These are phyloP conservation scores for Amiota minor DNA, from an alignment of 2,888 invertebrate genomes.

Conservation along the genomic window DNA sequence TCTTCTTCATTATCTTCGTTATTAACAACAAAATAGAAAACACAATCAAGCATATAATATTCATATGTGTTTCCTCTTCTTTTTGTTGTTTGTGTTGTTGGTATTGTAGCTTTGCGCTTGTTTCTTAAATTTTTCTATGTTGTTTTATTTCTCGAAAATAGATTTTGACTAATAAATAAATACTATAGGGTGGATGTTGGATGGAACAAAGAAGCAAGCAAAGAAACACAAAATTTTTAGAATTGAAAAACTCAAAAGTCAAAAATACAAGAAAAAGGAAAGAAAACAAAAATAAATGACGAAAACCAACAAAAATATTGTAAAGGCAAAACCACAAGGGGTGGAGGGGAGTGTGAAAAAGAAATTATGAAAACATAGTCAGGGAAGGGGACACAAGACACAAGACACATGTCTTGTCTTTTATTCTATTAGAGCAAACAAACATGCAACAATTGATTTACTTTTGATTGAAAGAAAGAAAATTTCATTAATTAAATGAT, in stretches of 20 bases:
- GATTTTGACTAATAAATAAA: constrained; percentile 67
- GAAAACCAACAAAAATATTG: constrained; percentile 39
- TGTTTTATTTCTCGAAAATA: constrained; percentile 60
- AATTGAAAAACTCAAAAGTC: constrained; percentile 47
- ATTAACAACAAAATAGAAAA: constrained; percentile 7
- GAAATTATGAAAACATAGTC: too few species aligned
- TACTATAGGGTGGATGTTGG: constrained; percentile 50
- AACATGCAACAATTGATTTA: too few species aligned
- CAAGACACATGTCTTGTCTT: background rate
- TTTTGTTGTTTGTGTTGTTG: too few species aligned
- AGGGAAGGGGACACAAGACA: too few species aligned
- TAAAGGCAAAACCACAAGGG: constrained; percentile 34
- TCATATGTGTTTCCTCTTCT: constrained; percentile 33
- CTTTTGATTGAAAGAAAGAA: background rate
- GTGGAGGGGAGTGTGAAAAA: constrained; percentile 7
- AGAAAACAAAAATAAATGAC: constrained; percentile 30
- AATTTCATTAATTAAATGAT: constrained; percentile 1
- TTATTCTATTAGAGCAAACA: background rate
- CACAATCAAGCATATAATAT: constrained; percentile 35
- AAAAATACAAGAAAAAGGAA: constrained; percentile 42
- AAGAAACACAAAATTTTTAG: background rate
- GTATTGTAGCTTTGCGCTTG: too few species aligned
- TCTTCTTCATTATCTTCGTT: background rate
- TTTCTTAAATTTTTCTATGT: too few species aligned
- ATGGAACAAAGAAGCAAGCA: background rate